A percentile compares a stretch with the other conserved stretches of the same genome.
These are phyloP conservation scores for Drosophila bocki DNA, from an alignment of 1,140 invertebrate genomes.

Conservation along the genomic window DNA sequence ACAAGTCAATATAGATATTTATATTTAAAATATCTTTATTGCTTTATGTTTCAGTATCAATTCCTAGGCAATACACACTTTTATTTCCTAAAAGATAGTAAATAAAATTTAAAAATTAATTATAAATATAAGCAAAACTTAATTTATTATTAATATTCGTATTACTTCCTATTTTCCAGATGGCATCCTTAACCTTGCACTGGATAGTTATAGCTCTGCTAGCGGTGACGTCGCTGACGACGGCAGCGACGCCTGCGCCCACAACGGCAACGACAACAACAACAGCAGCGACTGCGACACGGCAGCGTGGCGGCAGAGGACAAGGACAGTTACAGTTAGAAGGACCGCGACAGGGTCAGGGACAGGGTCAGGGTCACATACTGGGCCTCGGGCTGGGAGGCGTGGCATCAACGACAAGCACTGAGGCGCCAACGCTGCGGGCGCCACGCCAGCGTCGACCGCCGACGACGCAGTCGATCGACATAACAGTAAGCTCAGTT, in stretches of 20 bases:
- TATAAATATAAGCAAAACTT: neutral
- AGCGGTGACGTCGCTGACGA: conserved; percentile 46
- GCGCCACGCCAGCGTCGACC: conserved; percentile 72
- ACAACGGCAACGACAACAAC: conserved; percentile 34
- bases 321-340: conserved; percentile 3
- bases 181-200: conserved; percentile 84
- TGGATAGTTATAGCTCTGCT: conserved; percentile 77
- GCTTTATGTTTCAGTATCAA: no score
- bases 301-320: conserved; percentile 49
- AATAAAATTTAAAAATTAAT: no score
- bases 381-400: neutral
- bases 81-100: no score
- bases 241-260: conserved; percentile 26
- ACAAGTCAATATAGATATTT: no score
- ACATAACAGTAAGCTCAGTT: conserved; percentile 15
- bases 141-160: neutral
- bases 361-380: neutral
- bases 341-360: neutral
- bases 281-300: conserved; percentile 18
- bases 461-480: conserved; percentile 65
- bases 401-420: conserved; percentile 58
- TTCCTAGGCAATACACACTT: no score
- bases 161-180: conserved; percentile 48
- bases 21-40: no score
- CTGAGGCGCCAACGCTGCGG: conserved; percentile 69